These are phyloP conservation scores for Martes martes DNA, from an alignment of 2,113 vertebrate species.

Conservation along the genomic window DNA sequence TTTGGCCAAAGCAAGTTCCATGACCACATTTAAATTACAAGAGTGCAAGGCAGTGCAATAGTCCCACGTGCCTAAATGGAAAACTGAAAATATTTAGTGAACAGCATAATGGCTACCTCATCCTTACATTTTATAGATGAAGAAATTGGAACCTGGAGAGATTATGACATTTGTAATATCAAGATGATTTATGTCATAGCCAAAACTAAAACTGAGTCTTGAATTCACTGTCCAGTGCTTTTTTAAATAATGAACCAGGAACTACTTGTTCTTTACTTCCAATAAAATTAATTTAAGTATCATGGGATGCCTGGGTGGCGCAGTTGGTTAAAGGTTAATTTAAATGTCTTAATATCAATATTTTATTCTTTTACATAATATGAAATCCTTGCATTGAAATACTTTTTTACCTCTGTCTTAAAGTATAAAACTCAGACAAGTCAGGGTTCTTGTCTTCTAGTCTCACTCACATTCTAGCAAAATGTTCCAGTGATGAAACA, in stretches of 20 bases:
- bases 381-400: not conserved
- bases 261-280: not conserved
- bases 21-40: not conserved
- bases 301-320: no score
- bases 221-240: not conserved
- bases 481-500: not conserved
- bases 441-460: not conserved
- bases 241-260: not conserved
- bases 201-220: not conserved
- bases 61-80: not conserved
- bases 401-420: not conserved
- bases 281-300: not conserved
- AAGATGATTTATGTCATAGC: not conserved
- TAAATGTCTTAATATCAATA: not conserved
- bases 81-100: not conserved
- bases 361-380: not conserved
- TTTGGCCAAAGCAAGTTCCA: not conserved
- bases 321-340: no score
- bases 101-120: not conserved
- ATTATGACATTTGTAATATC: not conserved
- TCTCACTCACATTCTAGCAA: not conserved
- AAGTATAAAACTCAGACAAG: not conserved
- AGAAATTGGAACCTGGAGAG: not conserved
- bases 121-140: not conserved
- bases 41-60: not conserved